Percentiles rank a stretch among this genome's conserved stretches.
These are phyloP conservation scores for Platerodrilus igneus DNA, from an alignment of 2,888 invertebrate species.

Conservation along the genomic window DNA sequence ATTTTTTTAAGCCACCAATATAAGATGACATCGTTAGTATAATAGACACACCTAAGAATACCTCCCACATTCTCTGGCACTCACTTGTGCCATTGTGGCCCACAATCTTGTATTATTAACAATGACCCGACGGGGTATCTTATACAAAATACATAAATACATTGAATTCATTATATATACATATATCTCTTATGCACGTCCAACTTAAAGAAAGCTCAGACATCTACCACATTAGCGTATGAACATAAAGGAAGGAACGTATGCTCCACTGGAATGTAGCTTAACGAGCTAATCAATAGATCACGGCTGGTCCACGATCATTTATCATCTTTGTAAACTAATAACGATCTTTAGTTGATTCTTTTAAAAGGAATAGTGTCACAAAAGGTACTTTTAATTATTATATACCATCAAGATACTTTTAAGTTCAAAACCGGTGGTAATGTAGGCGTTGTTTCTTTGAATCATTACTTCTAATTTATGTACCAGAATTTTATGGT, in stretches of 20 bases:
- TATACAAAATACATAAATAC: slow-evolving; percentile 51
- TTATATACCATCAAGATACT: slow-evolving; percentile 7
- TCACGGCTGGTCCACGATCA: slow-evolving; percentile 49
- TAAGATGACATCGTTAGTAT: slow-evolving; percentile 41
- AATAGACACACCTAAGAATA: slow-evolving; percentile 41
- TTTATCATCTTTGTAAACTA: slow-evolving; percentile 49
- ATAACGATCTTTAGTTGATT: slow-evolving; percentile 43
- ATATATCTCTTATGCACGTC: slow-evolving; percentile 43
- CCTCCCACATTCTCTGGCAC: slow-evolving; percentile 46
- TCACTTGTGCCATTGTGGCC: slow-evolving; percentile 45
- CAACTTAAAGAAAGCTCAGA: slow-evolving; percentile 23
- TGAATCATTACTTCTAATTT: slow-evolving; percentile 35
- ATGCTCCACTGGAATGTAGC: slow-evolving; percentile 43
- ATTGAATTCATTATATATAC: slow-evolving; percentile 50
- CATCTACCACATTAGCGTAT: slow-evolving; percentile 26
- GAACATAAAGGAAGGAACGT: slow-evolving; percentile 27
- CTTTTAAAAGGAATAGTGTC: slow-evolving; percentile 41
- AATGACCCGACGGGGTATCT: slow-evolving; percentile 48
- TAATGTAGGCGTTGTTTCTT: slow-evolving; percentile 25
- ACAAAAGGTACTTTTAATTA: slow-evolving; percentile 34
- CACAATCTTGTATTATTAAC: slow-evolving; percentile 48
- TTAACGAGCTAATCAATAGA: slow-evolving; percentile 53
- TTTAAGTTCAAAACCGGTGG: slow-evolving; percentile 12
- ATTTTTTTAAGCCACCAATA: slow-evolving; percentile 41
- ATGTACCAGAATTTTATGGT: slow-evolving; percentile 32